Base-by-base conservation (phyloP, 2,888 invertebrate genomes). In the Idaea biselata region DNA sequence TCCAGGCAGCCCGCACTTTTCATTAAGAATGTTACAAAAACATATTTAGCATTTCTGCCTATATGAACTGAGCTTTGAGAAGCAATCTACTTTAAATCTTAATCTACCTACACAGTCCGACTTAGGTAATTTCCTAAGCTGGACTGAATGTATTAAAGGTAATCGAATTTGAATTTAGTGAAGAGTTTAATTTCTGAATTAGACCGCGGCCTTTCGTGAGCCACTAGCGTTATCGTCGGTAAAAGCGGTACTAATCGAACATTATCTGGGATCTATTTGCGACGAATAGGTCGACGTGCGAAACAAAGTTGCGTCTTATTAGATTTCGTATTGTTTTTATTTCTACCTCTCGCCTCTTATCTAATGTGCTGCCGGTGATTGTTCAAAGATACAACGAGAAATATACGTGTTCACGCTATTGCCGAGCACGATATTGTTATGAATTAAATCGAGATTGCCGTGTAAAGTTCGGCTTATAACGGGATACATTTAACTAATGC, bases 191-290 rank as follows among this genome's bases (percentile, higher is more conserved):
- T 44, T 44, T 14, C 2, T 8, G 11, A 44, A 44, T 44, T 44
- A 3, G 0, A 11, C 7, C 14, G 6, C 5, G 1, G 25, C 25
- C 5, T 25, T 25, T 25, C 44, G 11, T 44, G 44, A 44, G 14
- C 44, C 44, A 14, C 8, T 6, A 8, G 14, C 14, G 11, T 8
- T 44, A 44, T 44, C 14, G 64, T 60, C 62, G 67, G 75, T 73
- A 76, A 79, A 79, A 82, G 81, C 78, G 77, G 79, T 33, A 6
- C 7, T 14, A 33, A 33, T 44, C 11, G 74, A 75, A 74, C 72
- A 77, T 75, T 73, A 75, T 25, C 73, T 72, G 66, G 72, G 75
- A 79, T 76, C 78, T 77, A 81, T 83, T 81, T 80, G 79, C 76
- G 75, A 77, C 76, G 73, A 71, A 73, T 65, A 58, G 63, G 68